phyloP scores from a whole-genome alignment of 2,797 vertebrate genomes.

The Tokudaia muenninki region DNA sequence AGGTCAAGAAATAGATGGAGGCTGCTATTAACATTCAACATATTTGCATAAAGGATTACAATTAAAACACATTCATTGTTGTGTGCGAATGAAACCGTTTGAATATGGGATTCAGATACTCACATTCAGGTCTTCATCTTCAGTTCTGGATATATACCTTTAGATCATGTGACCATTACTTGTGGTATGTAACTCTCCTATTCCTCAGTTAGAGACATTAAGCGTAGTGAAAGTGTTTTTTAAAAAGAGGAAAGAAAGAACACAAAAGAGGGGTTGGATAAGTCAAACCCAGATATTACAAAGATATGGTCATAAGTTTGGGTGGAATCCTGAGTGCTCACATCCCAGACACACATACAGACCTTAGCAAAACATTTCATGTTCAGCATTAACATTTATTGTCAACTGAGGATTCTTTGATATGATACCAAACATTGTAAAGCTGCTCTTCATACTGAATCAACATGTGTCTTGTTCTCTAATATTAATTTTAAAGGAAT shows the following conservation, averaged over 20 bases:
- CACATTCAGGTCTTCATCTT: not conserved
- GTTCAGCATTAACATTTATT: not conserved
- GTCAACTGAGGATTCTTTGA: not conserved
- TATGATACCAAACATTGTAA: not conserved
- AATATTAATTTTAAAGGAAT: not conserved
- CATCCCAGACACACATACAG: not conserved
- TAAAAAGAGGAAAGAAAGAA: not conserved
- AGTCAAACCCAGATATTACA: not conserved
- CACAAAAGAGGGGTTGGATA: not conserved
- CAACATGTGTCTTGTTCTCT: conserved; percentile 23
- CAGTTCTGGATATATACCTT: not conserved
- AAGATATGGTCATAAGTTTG: not conserved
- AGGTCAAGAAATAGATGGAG: not conserved
- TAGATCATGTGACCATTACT: not conserved
- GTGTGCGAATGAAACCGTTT: not conserved
- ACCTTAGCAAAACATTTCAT: not conserved
- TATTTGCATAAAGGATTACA: not conserved
- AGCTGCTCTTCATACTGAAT: not conserved
- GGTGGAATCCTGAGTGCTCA: not conserved
- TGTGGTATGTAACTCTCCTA: not conserved
- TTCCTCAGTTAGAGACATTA: not conserved
- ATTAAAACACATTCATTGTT: not conserved
- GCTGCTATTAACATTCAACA: not conserved
- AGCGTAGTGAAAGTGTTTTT: not conserved
- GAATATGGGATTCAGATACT: not conserved